Conservation (phyloP, 2,888 invertebrate species). For the Bibio marci region DNA sequence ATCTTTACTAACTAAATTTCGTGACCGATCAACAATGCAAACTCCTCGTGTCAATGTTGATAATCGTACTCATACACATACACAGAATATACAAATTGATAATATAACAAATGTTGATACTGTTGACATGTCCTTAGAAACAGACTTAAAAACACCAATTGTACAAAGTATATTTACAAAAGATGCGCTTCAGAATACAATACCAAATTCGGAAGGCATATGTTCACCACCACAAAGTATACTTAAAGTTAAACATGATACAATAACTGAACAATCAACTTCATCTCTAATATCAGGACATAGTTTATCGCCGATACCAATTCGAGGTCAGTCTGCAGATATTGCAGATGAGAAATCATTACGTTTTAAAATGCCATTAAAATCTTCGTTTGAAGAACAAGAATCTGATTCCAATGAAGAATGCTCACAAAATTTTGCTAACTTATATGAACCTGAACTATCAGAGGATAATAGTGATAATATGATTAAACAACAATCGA, state of each 20-base stretch:
- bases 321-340: conserved; percentile 4
- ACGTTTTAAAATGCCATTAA: conserved; percentile 10
- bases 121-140: neutral
- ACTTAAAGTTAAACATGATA: neutral
- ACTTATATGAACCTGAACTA: too few relatives aligned
- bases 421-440: too few relatives aligned
- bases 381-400: neutral
- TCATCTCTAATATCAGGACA: neutral
- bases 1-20: conserved; percentile 1
- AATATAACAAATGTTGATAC: neutral
- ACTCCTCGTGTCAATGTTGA: neutral
- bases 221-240: conserved; percentile 6
- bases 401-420: too few relatives aligned
- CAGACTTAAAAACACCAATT: conserved; percentile 9
- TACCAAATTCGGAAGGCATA: neutral
- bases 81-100: neutral
- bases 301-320: neutral
- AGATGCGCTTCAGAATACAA: conserved; percentile 1
- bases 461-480: neutral
- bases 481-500: too few relatives aligned
- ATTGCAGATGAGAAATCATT: conserved; percentile 8
- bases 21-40: neutral
- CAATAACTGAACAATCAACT: too few relatives aligned
- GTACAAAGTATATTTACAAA: conserved; percentile 6
- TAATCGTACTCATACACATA: neutral